A percentile compares a stretch with the other conserved stretches of the same genome.
Evolutionary conservation across 2,113 vertebrate species (phyloP).

Genomic region (Malurus cyaneus): DNA sequence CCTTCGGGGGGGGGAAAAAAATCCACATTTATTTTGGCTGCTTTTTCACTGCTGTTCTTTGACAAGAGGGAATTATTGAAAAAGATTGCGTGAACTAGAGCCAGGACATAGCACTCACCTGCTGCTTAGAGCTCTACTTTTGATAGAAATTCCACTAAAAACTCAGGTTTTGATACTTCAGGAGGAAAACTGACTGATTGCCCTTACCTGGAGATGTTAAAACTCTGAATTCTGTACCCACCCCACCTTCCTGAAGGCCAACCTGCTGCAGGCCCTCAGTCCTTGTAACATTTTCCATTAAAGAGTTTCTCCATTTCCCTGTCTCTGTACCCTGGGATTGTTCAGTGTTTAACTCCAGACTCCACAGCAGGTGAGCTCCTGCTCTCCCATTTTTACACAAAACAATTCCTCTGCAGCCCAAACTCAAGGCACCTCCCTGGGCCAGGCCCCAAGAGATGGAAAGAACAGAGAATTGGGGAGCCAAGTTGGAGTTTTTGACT

Average conservation of each 20-base stretch:
- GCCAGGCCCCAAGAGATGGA: too few relatives aligned
- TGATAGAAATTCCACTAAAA: not conserved
- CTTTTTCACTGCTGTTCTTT: not conserved
- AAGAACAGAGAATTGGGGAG: too few relatives aligned
- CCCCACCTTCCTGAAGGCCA: not conserved
- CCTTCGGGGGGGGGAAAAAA: not conserved
- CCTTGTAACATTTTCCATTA: too few relatives aligned
- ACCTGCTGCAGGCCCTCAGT: not conserved
- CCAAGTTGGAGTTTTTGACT: too few relatives aligned
- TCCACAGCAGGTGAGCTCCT: too few relatives aligned
- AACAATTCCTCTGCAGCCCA: too few relatives aligned
- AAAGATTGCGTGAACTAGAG: not conserved
- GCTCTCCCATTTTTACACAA: too few relatives aligned
- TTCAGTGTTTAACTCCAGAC: too few relatives aligned
- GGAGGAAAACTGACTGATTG: not conserved
- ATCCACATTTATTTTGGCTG: not conserved
- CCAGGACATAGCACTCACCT: not conserved
- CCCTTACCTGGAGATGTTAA: too few relatives aligned
- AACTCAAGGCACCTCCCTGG: too few relatives aligned
- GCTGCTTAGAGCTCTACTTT: not conserved
- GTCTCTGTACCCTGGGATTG: too few relatives aligned
- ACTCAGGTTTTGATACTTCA: not conserved
- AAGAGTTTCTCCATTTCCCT: too few relatives aligned
- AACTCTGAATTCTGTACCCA: rapidly evolving
- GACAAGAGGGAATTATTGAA: not conserved